These are phyloP conservation scores for Saccostrea echinata DNA, from an alignment of 1,140 invertebrate genomes.

Conservation along the genomic window DNA sequence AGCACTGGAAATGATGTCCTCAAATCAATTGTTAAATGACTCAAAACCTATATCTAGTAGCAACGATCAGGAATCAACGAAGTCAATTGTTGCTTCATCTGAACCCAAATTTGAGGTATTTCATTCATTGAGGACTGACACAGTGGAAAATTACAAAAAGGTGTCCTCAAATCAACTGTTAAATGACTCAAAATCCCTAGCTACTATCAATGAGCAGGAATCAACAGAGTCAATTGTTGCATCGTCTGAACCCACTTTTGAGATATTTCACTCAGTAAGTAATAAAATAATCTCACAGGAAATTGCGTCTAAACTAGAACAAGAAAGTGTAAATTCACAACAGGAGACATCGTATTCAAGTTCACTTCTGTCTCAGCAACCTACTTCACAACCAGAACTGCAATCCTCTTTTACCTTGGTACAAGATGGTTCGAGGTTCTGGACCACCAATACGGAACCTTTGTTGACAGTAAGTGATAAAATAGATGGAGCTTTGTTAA, in stretches of 20 bases:
- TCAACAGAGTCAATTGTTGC: background rate
- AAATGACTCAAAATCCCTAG: background rate
- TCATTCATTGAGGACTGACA: background rate
- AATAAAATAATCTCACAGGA: no score
- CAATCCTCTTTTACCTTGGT: background rate
- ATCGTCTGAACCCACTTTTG: background rate
- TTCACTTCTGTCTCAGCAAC: background rate
- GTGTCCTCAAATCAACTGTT: background rate
- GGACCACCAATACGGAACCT: background rate
- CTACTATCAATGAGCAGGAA: background rate
- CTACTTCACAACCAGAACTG: background rate
- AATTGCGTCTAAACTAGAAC: background rate
- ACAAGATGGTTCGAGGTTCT: background rate
- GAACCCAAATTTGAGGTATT: background rate
- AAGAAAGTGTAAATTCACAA: background rate
- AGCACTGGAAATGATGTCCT: background rate
- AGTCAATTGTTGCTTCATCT: background rate
- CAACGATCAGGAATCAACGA: background rate
- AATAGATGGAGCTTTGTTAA: background rate
- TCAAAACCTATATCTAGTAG: background rate
- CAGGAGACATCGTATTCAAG: background rate
- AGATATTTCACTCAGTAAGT: background rate
- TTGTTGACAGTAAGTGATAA: background rate
- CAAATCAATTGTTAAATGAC: background rate
- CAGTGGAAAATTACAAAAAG: no score